Evolutionary conservation across 2,888 invertebrate species (phyloP), one percentile per base, ranked within the genome.

Genomic region (Labia minor): DNA sequence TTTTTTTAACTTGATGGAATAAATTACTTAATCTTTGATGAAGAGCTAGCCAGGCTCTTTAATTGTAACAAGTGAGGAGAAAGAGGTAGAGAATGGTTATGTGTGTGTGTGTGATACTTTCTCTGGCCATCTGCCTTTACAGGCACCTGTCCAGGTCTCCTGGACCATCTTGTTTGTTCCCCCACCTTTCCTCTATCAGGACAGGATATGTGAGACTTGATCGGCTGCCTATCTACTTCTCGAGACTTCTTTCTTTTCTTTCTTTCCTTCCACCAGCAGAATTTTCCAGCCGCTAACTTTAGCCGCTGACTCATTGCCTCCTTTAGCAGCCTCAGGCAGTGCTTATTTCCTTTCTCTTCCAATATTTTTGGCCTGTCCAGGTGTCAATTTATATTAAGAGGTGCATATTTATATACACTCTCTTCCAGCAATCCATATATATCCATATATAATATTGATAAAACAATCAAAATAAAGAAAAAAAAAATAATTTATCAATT

Each of bases 211-310:
- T 49, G n/a, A 49, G 49, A 49, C 49, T 49, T 49, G 49, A 4
- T 49, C 16, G 49, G 49, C 49, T 49, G 49, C 49, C 49, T 49
- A 49, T 49, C 6, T 33, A 33, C 33, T 33, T 33, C 33, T 33
- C 11, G 6, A 33, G 6, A 33, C 33, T 33, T 33, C 33, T 33
- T 33, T 33, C 33, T 33, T 33, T n/a, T 33, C 33, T 33, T 33
- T 49, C 49, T n/a, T 49, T 49, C 49, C 14, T 49, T 49, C 26
- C 14, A n/a, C 49, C 49, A 49, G 49, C 49, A 49, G 49, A 49
- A 49, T 49, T 49, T 49, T 49, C 49, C 49, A 49, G 49, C 49
- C 49, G 49, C 49, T 49, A 49, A 49, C 49, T 49, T 49, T 49
- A 49, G 49, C 49, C 49, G 49, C 49, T 49, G 49, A 49, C 49